A percentile compares a stretch with the other conserved stretches of the same genome.
These are phyloP conservation scores for Tretioscincus oriximinensis DNA, from an alignment of 2,113 vertebrate species.

Conservation along the genomic window DNA sequence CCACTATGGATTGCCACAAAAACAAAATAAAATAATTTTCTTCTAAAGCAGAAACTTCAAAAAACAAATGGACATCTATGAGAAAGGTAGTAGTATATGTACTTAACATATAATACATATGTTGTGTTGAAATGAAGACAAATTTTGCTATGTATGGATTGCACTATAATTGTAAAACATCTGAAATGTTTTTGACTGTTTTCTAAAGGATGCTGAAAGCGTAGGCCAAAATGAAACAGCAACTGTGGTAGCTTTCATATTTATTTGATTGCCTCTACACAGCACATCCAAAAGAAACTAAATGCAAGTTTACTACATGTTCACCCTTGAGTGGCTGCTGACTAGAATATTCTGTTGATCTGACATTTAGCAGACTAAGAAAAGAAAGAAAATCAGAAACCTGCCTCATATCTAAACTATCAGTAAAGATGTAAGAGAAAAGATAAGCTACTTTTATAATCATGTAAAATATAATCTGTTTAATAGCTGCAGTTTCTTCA, in stretches of 20 bases:
- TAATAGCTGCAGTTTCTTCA: too few relatives aligned
- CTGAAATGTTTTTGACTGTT: background rate
- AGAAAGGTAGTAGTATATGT: background rate
- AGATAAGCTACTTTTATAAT: background rate
- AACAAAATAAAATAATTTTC: background rate
- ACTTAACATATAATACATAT: background rate
- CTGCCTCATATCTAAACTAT: background rate
- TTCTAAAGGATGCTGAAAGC: background rate
- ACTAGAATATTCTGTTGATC: too few relatives aligned
- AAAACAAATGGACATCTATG: background rate
- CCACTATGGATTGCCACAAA: background rate
- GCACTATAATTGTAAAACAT: background rate
- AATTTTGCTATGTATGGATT: slow-evolving; percentile 14
- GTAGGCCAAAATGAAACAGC: background rate
- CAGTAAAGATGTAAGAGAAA: background rate
- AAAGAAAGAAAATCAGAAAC: background rate
- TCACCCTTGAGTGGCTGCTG: too few relatives aligned
- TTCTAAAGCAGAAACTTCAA: background rate
- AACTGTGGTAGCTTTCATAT: background rate
- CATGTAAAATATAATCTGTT: background rate
- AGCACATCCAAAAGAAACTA: background rate
- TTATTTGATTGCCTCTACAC: background rate
- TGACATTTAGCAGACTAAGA: background rate
- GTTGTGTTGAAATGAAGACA: background rate
- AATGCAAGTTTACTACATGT: background rate